Evolutionary conservation across 2,113 vertebrate genomes (phyloP), one percentile per base, ranked within the genome.

Genomic region (Chauna torquata): DNA sequence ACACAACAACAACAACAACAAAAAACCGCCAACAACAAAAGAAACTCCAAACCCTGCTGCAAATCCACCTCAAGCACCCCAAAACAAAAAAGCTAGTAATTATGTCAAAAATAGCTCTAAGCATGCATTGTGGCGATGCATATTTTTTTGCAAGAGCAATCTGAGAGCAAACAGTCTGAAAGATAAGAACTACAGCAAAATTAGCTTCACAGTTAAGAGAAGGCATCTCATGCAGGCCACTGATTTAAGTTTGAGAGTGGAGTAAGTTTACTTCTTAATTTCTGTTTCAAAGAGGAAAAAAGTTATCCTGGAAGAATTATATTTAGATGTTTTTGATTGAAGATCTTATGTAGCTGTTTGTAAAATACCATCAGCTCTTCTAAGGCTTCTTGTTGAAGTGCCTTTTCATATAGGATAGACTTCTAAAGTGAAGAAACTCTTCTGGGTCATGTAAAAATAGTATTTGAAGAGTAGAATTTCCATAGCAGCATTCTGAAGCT

Each of bases 371-470:
- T 61, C 66, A 65, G 34, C 52, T 92, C 57, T 85, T 88, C 88
- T 79, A 91, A 74, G 24, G 30, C 20, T 87, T 87, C 58, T 94
- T 82, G 27, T 8, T 54, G 78, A 54, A 72, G 11, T 96, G 82
- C 12, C 90, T 82, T 90, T 94, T 80, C 52, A 23, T 77, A 28
- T 19, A 74, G 45, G 57, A 58, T 49, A 84, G 52, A 38, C 54
- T 94, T 96, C 30, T 65, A 32, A 76, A 91, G 50, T 28, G 74
- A 91, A 92, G 66, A 71, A 90, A 74, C 32, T 94, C 93, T 95
- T 96, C 72, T 93, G 78, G 84, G 93, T 95, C 93, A 77, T 80
- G 36, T 94, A 96, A 97, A 97, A 96, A 95, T 96, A 96, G 90
- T 68, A 85, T 72, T 91, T 88, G n/a, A 82, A 88, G 87, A 95